Base-by-base conservation (phyloP, 2,113 vertebrate genomes). In the Chaetura pelagica region DNA sequence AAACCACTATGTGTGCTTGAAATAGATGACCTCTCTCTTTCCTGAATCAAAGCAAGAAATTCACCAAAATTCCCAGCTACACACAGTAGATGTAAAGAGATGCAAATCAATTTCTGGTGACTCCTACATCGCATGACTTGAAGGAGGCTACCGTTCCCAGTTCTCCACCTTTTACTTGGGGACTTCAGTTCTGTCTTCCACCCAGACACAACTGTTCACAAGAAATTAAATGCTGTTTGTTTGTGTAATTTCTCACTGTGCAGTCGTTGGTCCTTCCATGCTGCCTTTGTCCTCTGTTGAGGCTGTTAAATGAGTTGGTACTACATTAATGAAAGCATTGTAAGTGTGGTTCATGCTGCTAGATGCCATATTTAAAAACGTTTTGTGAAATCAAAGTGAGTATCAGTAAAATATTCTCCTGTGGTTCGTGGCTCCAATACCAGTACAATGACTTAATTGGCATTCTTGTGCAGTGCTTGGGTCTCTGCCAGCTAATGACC, bases 401-500 rank as follows among this genome's bases (percentile, higher is more conserved):
- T 84, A 66, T 85, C 59, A 44, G 62, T 81, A 61, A 92, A 88
- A 81, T 69, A n/a, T n/a, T 87, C 52, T 40, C 77, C 69, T 55
- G n/a, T 89, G 69, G 69, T 48, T 66, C 18, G 6, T 78, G 66
- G 58, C 78, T 87, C 61, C 66, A 58, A 2, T 94, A 91, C 64
- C 8, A 6, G 38, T 32, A 9, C 84, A 84, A 48, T 93, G 74
- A 82, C 52, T 96, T 87, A 96, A 93, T 94, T 96, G 84, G 40
- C 72, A 88, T 97, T 94, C 94, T 69, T 81, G 76, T 92, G 78
- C 87, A 87, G 78, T 24, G 57, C 64, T 78, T 95, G 90, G 84
- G 40, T 59, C 88, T 85, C 34, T 91, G 94, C 93, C 94, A 95
- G 80, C 64, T 93, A 91, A 80, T 93, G 94, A 87, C 91, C 95